Base-by-base conservation (phyloP, 1,140 invertebrate species). In the Trichogramma pretiosum region DNA sequence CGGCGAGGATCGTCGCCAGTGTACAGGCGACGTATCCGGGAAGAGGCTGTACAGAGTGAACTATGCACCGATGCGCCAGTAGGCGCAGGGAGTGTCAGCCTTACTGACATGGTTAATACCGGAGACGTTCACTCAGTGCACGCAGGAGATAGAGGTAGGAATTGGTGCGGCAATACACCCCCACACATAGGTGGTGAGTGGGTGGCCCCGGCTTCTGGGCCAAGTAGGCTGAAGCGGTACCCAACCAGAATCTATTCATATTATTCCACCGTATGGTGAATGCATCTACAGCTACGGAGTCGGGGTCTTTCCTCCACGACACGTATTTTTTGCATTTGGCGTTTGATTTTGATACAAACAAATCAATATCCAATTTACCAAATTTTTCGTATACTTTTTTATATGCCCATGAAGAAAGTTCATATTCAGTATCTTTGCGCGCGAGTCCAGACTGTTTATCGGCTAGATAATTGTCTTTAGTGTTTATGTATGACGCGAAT, bases 301-400 rank as follows among this genome's bases (percentile, higher is more conserved):
- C 18, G 3, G 54, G 52, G n/a, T 54, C 51, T 45, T 19, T 19
- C n/a, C 44, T n/a, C 46, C 52, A 54, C 1, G 55, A 56, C 13
- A 48, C 32, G 36, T 48, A 53, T 14, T 30, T 36, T 22, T 50
- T 11, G 32, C 56, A 55, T 42, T 55, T 57, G n/a, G 14, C 28
- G 48, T 59, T 59, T 36, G 23, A 36, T 32, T 45, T 9, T 32
- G 47, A 48, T 23, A 57, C 57, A 47, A 59, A 60, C n/a, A 60
- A 37, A 35, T 60, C 55, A 24, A 60, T 54, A 26, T 49, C 23
- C 2, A 53, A 46, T 13, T 26, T 18, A 4, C 56, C 56, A 46
- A 60, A 56, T 21, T 56, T 65, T 3, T 32, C 32, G 8, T 4
- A 7, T 21, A 60, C 49, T 16, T n/a, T 19, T 5, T 9, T 14